Conservation (phyloP, 2,888 invertebrate genomes). For the Leptinotarsa rubiginosa region DNA sequence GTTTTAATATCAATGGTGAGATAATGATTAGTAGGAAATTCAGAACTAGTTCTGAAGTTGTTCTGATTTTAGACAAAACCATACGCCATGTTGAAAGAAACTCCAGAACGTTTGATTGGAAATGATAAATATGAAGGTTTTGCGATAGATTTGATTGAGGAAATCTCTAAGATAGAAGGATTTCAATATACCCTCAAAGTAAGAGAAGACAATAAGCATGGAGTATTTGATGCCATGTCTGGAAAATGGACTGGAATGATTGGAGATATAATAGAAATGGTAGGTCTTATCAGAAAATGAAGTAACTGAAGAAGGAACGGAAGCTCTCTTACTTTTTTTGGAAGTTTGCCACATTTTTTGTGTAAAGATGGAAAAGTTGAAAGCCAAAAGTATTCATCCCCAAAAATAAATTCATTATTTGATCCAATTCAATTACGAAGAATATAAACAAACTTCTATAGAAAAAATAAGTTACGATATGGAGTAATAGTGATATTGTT, state of each 20-base stretch:
- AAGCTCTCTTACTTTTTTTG: too few species aligned
- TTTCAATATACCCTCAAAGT: conserved; percentile 72
- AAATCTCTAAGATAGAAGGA: conserved; percentile 69
- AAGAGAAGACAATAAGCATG: conserved; percentile 61
- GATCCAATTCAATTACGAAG: too few species aligned
- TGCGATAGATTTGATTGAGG: conserved; percentile 73
- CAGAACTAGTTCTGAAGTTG: background rate
- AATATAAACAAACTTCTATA: too few species aligned
- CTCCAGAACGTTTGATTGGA: conserved; percentile 61
- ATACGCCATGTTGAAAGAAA: conserved; percentile 73
- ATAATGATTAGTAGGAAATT: background rate
- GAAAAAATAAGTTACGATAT: too few species aligned
- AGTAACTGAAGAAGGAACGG: too few species aligned
- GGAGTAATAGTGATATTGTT: too few species aligned
- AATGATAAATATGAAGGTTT: conserved; percentile 74
- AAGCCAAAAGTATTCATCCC: too few species aligned
- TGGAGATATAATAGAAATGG: conserved; percentile 66
- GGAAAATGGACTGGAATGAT: conserved; percentile 82
- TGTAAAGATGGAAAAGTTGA: too few species aligned
- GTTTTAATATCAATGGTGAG: conserved; percentile 70
- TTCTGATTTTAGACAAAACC: conserved; percentile 70
- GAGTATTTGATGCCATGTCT: conserved; percentile 63
- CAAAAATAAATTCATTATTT: too few species aligned
- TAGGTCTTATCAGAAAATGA: conserved; percentile 48
- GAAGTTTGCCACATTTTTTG: too few species aligned